Conservation (phyloP, 2,888 invertebrate species). For the Sinhomidia bicolor region DNA sequence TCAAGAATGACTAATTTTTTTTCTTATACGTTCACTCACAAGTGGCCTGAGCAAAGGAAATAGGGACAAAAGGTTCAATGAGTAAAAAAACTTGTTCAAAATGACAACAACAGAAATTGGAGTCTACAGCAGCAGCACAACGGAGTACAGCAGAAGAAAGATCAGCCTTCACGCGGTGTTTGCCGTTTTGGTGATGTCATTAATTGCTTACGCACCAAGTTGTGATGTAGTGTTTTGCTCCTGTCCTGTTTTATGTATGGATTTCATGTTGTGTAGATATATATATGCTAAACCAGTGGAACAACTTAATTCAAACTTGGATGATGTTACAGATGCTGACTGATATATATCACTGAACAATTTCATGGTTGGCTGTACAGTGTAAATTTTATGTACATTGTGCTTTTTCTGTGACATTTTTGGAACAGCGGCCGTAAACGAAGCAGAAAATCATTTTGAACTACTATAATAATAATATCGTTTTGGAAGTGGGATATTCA, state of each 20-base stretch:
- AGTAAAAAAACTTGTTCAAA: neutral
- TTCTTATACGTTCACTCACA: neutral
- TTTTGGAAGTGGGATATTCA: constrained; percentile 19
- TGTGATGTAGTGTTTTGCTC: constrained; percentile 44
- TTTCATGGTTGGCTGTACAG: neutral
- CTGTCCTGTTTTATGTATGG: neutral
- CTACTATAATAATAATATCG: neutral
- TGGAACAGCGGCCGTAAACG: constrained; percentile 25
- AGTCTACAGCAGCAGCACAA: neutral
- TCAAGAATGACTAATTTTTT: neutral
- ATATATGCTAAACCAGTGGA: neutral
- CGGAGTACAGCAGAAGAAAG: no score
- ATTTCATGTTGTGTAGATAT: neutral
- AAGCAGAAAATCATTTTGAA: constrained; percentile 61
- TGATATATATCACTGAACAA: neutral
- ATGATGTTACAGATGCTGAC: neutral
- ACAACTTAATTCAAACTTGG: neutral
- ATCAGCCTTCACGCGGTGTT: no score
- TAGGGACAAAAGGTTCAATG: constrained; percentile 31
- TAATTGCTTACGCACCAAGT: constrained; percentile 61
- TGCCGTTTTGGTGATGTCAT: constrained; percentile 45
- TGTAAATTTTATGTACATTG: constrained; percentile 10
- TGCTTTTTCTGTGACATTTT: constrained; percentile 30
- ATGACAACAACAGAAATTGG: constrained; percentile 39
- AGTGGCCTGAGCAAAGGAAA: no score